These are phyloP conservation scores for Bufotes viridis DNA, from an alignment of 2,797 vertebrate genomes.

Conservation along the genomic window DNA sequence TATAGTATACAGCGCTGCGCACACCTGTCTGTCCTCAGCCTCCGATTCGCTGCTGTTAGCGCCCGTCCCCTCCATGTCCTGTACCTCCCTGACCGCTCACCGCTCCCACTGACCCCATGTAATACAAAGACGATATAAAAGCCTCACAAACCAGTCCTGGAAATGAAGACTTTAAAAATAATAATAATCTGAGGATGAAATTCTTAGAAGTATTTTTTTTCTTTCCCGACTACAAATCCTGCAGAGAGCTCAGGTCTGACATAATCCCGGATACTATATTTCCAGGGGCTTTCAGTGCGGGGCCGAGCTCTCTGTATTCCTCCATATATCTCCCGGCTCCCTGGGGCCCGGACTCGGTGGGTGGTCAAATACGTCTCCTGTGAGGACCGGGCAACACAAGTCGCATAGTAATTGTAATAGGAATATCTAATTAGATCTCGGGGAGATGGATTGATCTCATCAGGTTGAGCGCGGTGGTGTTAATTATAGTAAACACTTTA, in stretches of 20 bases:
- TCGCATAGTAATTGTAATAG: slow-evolving; percentile 42
- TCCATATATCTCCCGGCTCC: slow-evolving; percentile 27
- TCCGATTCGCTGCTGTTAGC: background rate
- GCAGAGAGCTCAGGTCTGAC: background rate
- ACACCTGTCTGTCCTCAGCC: no score
- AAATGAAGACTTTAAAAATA: background rate
- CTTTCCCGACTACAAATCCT: background rate
- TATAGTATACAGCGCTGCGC: background rate
- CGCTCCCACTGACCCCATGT: background rate
- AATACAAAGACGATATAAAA: background rate
- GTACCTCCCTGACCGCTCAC: background rate
- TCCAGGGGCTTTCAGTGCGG: slow-evolving; percentile 8
- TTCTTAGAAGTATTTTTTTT: background rate
- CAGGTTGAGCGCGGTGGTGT: slow-evolving; percentile 40
- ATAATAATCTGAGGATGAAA: background rate
- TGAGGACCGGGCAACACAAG: slow-evolving; percentile 32
- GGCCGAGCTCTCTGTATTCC: background rate
- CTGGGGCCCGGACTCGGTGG: slow-evolving; percentile 63
- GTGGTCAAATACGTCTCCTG: slow-evolving; percentile 66
- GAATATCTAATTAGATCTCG: slow-evolving; percentile 50
- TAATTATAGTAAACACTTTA: slow-evolving; percentile 61
- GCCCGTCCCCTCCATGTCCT: background rate
- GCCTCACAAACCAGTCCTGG: background rate
- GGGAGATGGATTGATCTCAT: slow-evolving; percentile 63
- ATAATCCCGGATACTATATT: slow-evolving; percentile 27